Evolutionary conservation across 2,113 vertebrate species (phyloP), one percentile per base, ranked within the genome.

Genomic region (Vulpes vulpes): DNA sequence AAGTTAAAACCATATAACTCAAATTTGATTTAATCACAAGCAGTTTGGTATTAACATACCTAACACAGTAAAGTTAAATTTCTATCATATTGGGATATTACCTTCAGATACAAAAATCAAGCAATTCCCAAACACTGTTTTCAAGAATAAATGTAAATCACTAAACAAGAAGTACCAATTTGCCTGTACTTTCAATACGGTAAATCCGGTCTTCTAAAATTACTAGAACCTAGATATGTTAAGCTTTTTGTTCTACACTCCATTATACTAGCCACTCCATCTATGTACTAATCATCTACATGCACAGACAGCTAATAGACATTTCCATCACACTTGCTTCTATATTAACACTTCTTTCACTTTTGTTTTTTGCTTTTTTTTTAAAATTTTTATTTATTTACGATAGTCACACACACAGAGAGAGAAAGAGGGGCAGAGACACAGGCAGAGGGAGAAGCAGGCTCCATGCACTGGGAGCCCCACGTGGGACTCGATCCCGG

Each of bases 21-120:
- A 95, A 82, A 80, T 78, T 3, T 79, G 30, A 95, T 74, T 73
- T 84, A 79, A 93, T 89, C 30, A 83, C 0, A 89, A 79, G 64
- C 2, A 85, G 65, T 4, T 30, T 87, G 22, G 59, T 84, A 95
- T 85, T 57, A 90, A 76, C 65, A 55, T 19, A 62, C 11, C 25
- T 5, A 93, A 92, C 30, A 92, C 1, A 76, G 30, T 74, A 38
- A 92, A 90, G 35, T 64, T 59, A 87, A 90, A 89, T 88, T 91
- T 93, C 35, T 82, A 64, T 65, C 79, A 90, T 57, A 32, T 92
- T 84, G 49, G 64, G 19, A 69, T 55, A 69, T 59, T 88, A 91
- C 4, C 32, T 86, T 78, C 35, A 96, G 32, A 79, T 73, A 79
- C n/a, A 89, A 96, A 97, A 80, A 94, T 55, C 55, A 95, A 91